Evolutionary conservation across 2,113 vertebrate species (phyloP).

Genomic region (Illadopsis cleaveri): DNA sequence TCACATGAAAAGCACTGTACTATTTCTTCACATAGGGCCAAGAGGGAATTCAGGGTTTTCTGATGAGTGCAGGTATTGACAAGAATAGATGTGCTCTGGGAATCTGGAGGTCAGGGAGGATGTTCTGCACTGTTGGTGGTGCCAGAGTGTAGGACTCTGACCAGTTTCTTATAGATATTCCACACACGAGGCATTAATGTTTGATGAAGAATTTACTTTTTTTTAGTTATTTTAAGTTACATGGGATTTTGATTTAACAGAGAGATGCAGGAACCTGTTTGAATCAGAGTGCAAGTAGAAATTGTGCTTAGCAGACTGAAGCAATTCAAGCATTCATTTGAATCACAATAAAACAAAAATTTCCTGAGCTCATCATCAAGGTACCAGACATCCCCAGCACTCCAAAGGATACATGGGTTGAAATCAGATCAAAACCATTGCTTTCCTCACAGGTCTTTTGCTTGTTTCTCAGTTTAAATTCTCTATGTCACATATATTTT

Average conservation of each 20-base stretch:
- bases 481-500: background rate
- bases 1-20: background rate
- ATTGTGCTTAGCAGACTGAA: background rate
- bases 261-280: background rate
- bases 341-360: background rate
- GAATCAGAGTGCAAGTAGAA: background rate
- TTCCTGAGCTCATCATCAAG: background rate
- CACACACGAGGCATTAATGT: accelerated
- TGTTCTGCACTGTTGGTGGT: background rate
- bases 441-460: background rate
- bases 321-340: background rate
- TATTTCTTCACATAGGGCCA: background rate
- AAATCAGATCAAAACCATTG: background rate
- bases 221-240: background rate
- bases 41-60: background rate
- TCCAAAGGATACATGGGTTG: background rate
- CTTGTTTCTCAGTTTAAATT: background rate
- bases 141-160: background rate
- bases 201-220: background rate
- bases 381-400: background rate
- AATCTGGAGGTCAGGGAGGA: background rate
- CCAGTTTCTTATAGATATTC: background rate
- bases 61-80: background rate
- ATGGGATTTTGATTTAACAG: background rate
- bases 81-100: background rate